phyloP scores from a whole-genome alignment of 2,113 vertebrate species.

The Albula goreensis region DNA sequence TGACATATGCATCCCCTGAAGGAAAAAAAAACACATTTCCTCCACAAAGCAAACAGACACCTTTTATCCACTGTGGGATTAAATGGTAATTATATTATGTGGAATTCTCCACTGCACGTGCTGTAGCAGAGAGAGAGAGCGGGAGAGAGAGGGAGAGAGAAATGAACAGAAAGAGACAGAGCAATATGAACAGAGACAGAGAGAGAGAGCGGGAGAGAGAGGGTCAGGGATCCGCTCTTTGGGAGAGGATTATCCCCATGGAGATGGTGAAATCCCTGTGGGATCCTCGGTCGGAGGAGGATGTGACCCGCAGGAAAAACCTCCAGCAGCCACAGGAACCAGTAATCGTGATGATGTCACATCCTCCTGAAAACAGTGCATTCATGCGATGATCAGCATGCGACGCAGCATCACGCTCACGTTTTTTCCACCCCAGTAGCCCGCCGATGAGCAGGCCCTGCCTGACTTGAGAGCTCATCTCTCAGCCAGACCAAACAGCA shows the following conservation, averaged over 20 bases:
- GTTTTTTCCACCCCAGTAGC: background rate
- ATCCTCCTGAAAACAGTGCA: background rate
- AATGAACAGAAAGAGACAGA: background rate
- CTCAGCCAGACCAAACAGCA: background rate
- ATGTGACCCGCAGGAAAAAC: background rate
- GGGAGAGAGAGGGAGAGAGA: background rate
- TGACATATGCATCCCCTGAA: no score
- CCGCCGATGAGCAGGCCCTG: background rate
- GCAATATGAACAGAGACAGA: conserved; percentile 21
- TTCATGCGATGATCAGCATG: no score
- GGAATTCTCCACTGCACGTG: no score
- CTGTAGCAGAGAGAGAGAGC: conserved; percentile 3
- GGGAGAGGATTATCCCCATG: conserved; percentile 2
- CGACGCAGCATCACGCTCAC: background rate
- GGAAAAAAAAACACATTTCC: no score
- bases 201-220: conserved; percentile 33
- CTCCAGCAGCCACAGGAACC: background rate
- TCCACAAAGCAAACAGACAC: no score
- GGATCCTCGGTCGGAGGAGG: background rate
- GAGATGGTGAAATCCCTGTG: background rate
- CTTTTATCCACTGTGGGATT: no score
- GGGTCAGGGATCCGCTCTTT: background rate
- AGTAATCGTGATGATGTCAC: background rate
- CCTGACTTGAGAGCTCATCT: background rate
- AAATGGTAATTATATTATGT: no score